Base-by-base conservation (phyloP, 2,797 vertebrate species). In the Smutsia temminckii region DNA sequence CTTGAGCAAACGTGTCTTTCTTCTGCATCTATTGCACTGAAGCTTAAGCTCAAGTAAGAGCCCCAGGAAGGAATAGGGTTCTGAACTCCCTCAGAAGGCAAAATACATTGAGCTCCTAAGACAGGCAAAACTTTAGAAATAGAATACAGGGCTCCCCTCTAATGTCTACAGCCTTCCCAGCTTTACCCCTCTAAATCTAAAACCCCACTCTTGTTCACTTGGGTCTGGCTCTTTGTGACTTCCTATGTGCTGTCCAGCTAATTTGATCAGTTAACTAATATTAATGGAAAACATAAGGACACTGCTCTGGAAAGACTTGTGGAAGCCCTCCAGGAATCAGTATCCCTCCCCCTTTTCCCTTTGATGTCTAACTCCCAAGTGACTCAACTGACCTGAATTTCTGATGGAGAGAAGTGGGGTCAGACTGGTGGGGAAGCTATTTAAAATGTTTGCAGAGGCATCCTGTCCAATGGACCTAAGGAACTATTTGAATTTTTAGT, bases 401-500 rank as follows among this genome's bases (percentile, higher is more conserved):
- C 13, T n/a, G 34, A n/a, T 61, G 51, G 37, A 64, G 29, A 37
- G 32, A 27, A 17, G 2, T 53, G 7, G 29, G 29, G 8, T 63
- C 42, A n/a, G 42, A 21, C 5, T 23, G 40, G 20, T 80, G 8
- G 46, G 37, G 37, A 81, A 68, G 46, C 11, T 77, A 11, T 59
- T 87, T 89, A 71, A 96, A 93, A 95, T 75, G 46, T 93, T 92
- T 78, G 29, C 72, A 85, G 53, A 86, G 0, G 0, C n/a, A 63
- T 75, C 61, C 53, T 42, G 69, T 32, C n/a, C 42, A 83, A 10
- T 46, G 17, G n/a, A 13, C 79, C 34, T 75, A 74, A 91, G 89
- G 32, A 92, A 21, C 68, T 77, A 40, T 79, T 66, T 94, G 71
- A 61, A 85, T 55, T 96, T 91, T 84, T 63, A 94, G 68, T 77